A percentile compares a stretch with the other conserved stretches of the same genome.
Conservation (phyloP, 1,140 invertebrate genomes). For the Branchinecta lindahli region DNA sequence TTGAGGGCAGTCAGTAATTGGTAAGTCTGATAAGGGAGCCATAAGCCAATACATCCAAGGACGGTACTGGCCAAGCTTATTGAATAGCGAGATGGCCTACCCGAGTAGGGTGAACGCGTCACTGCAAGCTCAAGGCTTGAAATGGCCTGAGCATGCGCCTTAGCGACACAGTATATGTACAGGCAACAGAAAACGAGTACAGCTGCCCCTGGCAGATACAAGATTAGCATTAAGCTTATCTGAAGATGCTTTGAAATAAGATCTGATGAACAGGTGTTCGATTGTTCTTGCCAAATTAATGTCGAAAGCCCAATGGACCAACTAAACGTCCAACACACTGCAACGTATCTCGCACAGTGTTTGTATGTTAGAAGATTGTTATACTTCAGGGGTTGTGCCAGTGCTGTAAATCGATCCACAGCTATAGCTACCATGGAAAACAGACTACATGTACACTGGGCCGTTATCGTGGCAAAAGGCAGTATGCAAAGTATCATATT, state of each 20-base stretch:
- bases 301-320: not conserved
- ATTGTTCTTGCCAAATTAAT: not conserved
- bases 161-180: conserved; percentile 1
- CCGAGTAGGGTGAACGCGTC: not conserved
- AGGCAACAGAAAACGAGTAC: not conserved
- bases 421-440: not conserved
- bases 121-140: conserved; percentile 2
- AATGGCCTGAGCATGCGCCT: not conserved
- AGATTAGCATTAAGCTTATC: not conserved
- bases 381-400: not conserved
- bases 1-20: not conserved
- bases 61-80: not conserved
- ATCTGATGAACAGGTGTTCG: not conserved
- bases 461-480: not conserved
- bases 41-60: not conserved
- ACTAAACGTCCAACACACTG: not conserved
- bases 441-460: not conserved
- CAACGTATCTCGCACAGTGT: not conserved
- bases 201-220: not conserved
- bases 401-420: not conserved
- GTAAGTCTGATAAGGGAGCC: not conserved
- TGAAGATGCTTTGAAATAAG: not conserved
- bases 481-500: not conserved
- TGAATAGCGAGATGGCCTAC: not conserved
- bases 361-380: not conserved